Conservation (phyloP, 92 coral and sea anemone genomes). For the Desmophyllum pertusum region DNA sequence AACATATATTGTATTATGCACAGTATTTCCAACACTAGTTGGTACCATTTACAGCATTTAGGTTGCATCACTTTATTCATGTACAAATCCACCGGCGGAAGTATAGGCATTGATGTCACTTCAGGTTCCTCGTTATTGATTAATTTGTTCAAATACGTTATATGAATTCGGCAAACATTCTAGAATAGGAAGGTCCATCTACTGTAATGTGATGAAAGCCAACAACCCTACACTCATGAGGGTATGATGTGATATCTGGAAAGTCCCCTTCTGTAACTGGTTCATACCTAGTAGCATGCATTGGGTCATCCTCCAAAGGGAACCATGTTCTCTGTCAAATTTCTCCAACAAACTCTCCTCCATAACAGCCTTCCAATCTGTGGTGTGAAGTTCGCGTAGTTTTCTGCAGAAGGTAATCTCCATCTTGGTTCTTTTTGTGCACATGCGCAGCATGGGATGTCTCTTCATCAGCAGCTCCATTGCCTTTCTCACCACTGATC, state of each 20-base stretch:
- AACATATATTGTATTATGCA: neutral
- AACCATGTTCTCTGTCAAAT: slow-evolving; percentile 20
- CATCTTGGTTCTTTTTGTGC: slow-evolving; percentile 4
- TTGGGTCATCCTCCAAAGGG: slow-evolving; percentile 8
- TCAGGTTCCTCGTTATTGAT: too few relatives aligned
- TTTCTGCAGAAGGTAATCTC: neutral
- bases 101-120: too few relatives aligned
- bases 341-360: slow-evolving; percentile 18
- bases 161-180: too few relatives aligned
- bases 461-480: slow-evolving; percentile 7
- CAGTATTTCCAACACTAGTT: neutral
- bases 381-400: neutral
- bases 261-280: neutral
- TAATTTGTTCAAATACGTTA: too few relatives aligned
- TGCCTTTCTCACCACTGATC: slow-evolving; percentile 4
- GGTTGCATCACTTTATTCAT: neutral
- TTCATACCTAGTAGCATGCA: slow-evolving; percentile 1
- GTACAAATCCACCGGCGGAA: neutral
- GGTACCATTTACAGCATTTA: slow-evolving; percentile 24
- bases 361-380: slow-evolving; percentile 5
- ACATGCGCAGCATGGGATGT: slow-evolving; percentile 20
- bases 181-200: too few relatives aligned
- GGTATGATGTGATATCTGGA: neutral
- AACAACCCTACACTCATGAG: slow-evolving; percentile 14
- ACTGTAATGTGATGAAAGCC: too few relatives aligned